Conservation (phyloP, 2,797 vertebrate genomes). For the Sardinella longiceps region DNA sequence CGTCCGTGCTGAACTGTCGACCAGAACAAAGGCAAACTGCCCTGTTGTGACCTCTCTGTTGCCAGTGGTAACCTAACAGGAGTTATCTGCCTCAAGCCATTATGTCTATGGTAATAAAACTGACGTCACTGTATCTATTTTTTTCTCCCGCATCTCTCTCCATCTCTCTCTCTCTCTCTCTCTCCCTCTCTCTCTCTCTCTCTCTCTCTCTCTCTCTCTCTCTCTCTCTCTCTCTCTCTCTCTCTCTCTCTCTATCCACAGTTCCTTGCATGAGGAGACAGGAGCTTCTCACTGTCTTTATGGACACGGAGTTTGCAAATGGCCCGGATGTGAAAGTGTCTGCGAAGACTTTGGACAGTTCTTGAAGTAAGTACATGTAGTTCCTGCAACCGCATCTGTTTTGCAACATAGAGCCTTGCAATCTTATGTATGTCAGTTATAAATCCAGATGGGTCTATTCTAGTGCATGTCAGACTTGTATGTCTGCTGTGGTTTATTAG, state of each 20-base stretch:
- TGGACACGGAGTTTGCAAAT: slow-evolving; percentile 98
- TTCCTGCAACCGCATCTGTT: too few relatives aligned
- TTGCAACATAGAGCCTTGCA: too few relatives aligned
- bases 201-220: not conserved
- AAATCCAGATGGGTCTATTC: too few relatives aligned
- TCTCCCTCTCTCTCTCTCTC: not conserved
- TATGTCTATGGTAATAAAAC: slow-evolving; percentile 78
- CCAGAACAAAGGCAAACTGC: slow-evolving; percentile 81
- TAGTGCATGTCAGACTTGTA: slow-evolving; percentile 17
- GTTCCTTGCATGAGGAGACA: slow-evolving; percentile 94
- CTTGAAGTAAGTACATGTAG: slow-evolving; percentile 98
- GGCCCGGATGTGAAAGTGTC: slow-evolving; percentile 98
- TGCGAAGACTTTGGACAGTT: slow-evolving; percentile 99
- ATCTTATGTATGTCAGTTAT: too few relatives aligned
- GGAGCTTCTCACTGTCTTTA: slow-evolving; percentile 96
- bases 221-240: not conserved
- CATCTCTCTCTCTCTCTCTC: not conserved
- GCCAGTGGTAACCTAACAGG: slow-evolving; percentile 82
- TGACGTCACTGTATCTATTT: slow-evolving; percentile 65
- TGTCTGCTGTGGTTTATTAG: slow-evolving; percentile 13
- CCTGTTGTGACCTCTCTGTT: slow-evolving; percentile 81
- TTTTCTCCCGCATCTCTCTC: not conserved
- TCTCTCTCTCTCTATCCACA: slow-evolving; percentile 65
- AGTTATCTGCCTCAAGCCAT: slow-evolving; percentile 75
- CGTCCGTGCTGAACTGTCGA: slow-evolving; percentile 73